A percentile compares a stretch with the other conserved stretches of the same genome.
These are phyloP conservation scores for Littorina saxatilis DNA, from an alignment of 1,140 invertebrate species.

Conservation along the genomic window DNA sequence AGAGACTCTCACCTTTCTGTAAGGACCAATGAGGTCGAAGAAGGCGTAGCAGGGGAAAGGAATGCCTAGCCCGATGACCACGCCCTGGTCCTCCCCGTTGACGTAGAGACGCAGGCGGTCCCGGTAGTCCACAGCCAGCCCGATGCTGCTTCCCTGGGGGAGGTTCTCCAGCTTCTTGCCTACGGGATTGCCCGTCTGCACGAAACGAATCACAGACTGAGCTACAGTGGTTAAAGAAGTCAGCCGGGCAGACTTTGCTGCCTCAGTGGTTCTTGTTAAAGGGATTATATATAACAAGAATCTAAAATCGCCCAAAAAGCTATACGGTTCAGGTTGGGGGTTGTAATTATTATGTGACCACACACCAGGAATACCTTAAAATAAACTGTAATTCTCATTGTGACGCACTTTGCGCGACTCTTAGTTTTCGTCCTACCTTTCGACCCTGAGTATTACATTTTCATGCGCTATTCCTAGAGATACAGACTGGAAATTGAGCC, in stretches of 20 bases:
- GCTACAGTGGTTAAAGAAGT: too few species aligned
- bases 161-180: slow-evolving; percentile 3
- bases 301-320: not conserved
- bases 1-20: not conserved
- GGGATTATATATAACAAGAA: too few species aligned
- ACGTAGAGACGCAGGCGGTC: not conserved
- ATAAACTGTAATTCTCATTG: too few species aligned
- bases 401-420: too few species aligned
- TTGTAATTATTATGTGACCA: too few species aligned
- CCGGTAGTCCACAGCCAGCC: not conserved
- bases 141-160: not conserved
- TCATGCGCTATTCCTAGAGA: too few species aligned
- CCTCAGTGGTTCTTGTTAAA: too few species aligned
- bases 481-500: not conserved
- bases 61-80: not conserved
- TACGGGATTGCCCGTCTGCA: not conserved
- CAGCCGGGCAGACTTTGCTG: too few species aligned
- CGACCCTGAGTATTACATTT: too few species aligned
- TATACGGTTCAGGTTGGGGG: too few species aligned
- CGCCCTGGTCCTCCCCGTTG: slow-evolving; percentile 14
- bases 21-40: not conserved
- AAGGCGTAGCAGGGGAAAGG: slow-evolving; percentile 9
- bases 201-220: not conserved
- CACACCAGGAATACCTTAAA: too few species aligned
- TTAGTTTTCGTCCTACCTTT: too few species aligned